phyloP scores from a whole-genome alignment of 2,888 invertebrate species.

The Drosophila melanosoma region DNA sequence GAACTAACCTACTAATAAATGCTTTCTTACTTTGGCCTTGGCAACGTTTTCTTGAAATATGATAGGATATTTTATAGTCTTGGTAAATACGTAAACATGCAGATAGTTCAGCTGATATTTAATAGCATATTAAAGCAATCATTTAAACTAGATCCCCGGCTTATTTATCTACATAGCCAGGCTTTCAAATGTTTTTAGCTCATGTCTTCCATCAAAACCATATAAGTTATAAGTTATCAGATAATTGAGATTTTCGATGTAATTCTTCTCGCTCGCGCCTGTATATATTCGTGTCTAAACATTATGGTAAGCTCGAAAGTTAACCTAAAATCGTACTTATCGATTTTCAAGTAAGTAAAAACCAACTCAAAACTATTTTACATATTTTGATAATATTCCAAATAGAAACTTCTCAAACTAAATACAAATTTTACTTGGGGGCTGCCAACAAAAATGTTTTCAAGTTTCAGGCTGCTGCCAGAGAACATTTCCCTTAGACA shows the following conservation, averaged over 20 bases:
- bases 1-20: constrained; percentile 13
- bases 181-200: constrained; percentile 43
- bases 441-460: constrained; percentile 52
- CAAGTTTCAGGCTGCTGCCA: constrained; percentile 38
- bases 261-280: constrained; percentile 78
- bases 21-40: constrained; percentile 44
- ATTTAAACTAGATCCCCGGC: background rate
- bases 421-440: constrained; percentile 27
- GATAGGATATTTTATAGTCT: constrained; percentile 8
- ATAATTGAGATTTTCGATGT: constrained; percentile 63
- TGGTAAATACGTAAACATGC: background rate
- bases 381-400: background rate
- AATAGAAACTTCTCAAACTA: background rate
- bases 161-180: constrained; percentile 43
- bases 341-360: constrained; percentile 42
- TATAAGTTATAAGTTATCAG: background rate
- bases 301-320: constrained; percentile 60
- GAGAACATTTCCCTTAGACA: constrained; percentile 40
- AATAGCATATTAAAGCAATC: background rate
- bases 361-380: background rate
- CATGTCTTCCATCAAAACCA: constrained; percentile 70
- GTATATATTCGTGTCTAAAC: constrained; percentile 64
- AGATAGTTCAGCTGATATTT: constrained; percentile 1
- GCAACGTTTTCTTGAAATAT: constrained; percentile 62
- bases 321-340: background rate